Evolutionary conservation across 2,113 vertebrate species (phyloP).

Genomic region (Promerops cafer): DNA sequence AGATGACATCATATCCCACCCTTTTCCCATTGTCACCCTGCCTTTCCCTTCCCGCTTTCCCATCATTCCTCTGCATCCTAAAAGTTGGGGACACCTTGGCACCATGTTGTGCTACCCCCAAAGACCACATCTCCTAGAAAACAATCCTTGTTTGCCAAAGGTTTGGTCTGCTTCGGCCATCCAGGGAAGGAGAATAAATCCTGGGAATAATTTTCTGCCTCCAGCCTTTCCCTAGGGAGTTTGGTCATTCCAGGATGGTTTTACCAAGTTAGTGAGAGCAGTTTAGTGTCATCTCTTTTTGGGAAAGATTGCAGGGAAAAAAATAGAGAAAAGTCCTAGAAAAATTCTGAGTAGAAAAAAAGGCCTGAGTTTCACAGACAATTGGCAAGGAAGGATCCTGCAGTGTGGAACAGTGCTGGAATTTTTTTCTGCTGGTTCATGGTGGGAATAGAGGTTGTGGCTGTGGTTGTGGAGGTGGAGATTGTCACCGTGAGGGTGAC

Average conservation of each 20-base stretch:
- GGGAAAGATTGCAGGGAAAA: neutral
- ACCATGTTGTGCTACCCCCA: no score
- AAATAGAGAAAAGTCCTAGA: neutral
- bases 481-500: neutral
- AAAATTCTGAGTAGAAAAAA: neutral
- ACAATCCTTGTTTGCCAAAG: neutral
- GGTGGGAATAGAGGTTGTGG: neutral
- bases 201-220: neutral
- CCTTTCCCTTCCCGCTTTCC: neutral
- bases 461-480: neutral
- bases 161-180: neutral
- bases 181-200: neutral
- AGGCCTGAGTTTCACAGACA: neutral
- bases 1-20: slow-evolving; percentile 38
- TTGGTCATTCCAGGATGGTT: neutral
- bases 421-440: neutral
- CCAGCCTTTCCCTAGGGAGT: neutral
- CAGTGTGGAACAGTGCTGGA: neutral
- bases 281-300: neutral
- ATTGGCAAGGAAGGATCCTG: neutral
- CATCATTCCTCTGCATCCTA: rapidly evolving
- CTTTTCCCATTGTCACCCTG: neutral
- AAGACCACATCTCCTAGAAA: rapidly evolving
- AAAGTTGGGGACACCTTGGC: neutral
- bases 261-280: rapidly evolving